Evolutionary conservation across 2,888 invertebrate species (phyloP), one percentile per base, ranked within the genome.

Genomic region (Omphaloscelis lunosa): DNA sequence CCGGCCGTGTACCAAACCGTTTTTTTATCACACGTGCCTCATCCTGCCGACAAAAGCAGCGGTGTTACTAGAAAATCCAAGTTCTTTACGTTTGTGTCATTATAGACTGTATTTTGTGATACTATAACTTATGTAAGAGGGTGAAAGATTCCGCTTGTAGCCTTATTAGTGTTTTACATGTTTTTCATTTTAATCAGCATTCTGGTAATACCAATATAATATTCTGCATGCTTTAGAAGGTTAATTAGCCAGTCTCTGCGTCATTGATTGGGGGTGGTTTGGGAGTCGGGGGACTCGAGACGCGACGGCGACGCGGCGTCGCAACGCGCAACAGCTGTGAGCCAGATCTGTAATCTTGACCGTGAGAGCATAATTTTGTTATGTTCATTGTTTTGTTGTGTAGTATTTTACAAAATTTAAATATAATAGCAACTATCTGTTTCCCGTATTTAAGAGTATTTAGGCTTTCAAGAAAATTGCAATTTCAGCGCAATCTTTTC

Each of bases 321-420:
- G 91, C 93, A 90, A 88, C 93, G 92, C 93, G 93, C 95, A 95
- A 94, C 95, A 95, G 94, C 96, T 95, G 96, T 93, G 93, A 92
- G 91, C 93, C 93, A 93, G 93, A 93, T 94, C 93, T 92, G 88
- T 94, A 95, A 94, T 94, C 94, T 95, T 96, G 93, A 95, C 95
- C 95, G 96, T 96, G 96, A 96, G 96, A 95, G 87, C 90, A 93
- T 90, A 90, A 91, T 93, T 45, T 45, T 92, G 93, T 91, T 92
- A 89, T 91, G 88, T 89, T 91, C 90, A 89, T 90, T 91, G 88
- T 91, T 91, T 89, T 91, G 83, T 87, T 89, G 72, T 86, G 83
- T 90, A 89, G 85, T 89, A 85, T 56, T 86, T 83, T 85, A 87
- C 74, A 82, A 75, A 84, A 83, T 80, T 80, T 72, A 63, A 72